Evolutionary conservation across 2,113 vertebrate species (phyloP).

Genomic region (Panurus biarmicus): DNA sequence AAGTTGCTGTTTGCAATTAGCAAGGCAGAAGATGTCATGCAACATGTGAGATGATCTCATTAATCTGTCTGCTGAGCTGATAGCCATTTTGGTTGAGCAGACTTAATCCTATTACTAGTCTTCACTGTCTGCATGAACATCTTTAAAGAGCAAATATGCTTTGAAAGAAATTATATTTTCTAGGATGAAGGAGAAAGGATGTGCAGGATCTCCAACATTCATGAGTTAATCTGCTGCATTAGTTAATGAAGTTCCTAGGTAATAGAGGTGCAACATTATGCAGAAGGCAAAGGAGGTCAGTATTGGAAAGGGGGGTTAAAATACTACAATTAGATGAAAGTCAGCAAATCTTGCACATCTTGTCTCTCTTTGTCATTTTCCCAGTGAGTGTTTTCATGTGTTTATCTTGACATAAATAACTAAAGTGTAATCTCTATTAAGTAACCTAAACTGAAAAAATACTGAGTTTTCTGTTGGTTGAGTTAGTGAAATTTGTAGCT

Average conservation of each 20-base stretch:
- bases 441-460: not conserved
- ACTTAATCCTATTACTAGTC: conserved; percentile 37
- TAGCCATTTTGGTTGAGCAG: conserved; percentile 8
- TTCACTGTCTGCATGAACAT: not conserved
- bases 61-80: conserved; percentile 36
- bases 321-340: not conserved
- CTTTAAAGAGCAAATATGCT: not conserved
- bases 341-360: not conserved
- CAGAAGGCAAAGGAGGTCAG: not conserved
- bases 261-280: not conserved
- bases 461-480: not conserved
- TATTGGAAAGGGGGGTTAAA: not conserved
- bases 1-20: not conserved
- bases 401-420: not conserved
- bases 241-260: not conserved
- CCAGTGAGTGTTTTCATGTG: not conserved
- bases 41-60: conserved; percentile 30
- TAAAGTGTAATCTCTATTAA: not conserved
- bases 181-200: not conserved
- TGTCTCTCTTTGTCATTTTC: not conserved
- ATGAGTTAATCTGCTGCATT: not conserved
- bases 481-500: not conserved
- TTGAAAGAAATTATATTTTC: not conserved
- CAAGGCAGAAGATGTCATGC: conserved; percentile 9
- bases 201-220: not conserved